Conservation (phyloP, 92 coral and sea anemone genomes). For the Nematostella vectensis region DNA sequence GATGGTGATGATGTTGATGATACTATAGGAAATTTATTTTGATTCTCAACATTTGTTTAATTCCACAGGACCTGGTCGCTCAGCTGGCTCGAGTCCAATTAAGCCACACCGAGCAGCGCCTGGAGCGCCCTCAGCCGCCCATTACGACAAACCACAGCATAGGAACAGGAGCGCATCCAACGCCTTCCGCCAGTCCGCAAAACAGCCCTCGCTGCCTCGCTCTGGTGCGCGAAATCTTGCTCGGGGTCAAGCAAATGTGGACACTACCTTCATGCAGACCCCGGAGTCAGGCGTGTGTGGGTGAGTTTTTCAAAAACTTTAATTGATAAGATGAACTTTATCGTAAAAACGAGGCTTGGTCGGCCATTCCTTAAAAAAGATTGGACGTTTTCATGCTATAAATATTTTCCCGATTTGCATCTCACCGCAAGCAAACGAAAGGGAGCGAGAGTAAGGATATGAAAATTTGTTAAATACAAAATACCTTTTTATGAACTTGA, state of each 20-base stretch:
- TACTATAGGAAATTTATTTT: too few relatives aligned
- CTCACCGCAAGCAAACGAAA: too few relatives aligned
- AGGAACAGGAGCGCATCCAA: slow-evolving; percentile 60
- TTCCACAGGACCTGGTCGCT: slow-evolving; percentile 76
- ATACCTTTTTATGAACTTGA: too few relatives aligned
- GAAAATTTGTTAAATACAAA: too few relatives aligned
- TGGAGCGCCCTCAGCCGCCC: slow-evolving; percentile 41
- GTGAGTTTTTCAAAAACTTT: too few relatives aligned
- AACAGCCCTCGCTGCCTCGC: slow-evolving; percentile 77
- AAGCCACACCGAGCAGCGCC: slow-evolving; percentile 78
- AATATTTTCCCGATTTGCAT: too few relatives aligned
- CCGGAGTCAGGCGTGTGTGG: slow-evolving; percentile 99
- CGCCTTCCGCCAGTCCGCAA: slow-evolving; percentile 56
- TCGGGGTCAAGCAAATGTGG: slow-evolving; percentile 53
- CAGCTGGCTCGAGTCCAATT: slow-evolving; percentile 36
- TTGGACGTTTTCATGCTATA: too few relatives aligned
- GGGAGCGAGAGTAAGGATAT: too few relatives aligned
- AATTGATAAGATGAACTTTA: neutral
- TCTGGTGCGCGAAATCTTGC: slow-evolving; percentile 93
- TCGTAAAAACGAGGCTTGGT: too few relatives aligned
- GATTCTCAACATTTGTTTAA: neutral
- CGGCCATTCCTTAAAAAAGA: too few relatives aligned
- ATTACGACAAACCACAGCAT: slow-evolving; percentile 24
- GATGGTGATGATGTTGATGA: too few relatives aligned
- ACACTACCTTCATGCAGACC: slow-evolving; percentile 88